Percentiles rank a stretch among this genome's conserved stretches.
Conservation (phyloP, 2,113 vertebrate species). For the Morone chrysops region DNA sequence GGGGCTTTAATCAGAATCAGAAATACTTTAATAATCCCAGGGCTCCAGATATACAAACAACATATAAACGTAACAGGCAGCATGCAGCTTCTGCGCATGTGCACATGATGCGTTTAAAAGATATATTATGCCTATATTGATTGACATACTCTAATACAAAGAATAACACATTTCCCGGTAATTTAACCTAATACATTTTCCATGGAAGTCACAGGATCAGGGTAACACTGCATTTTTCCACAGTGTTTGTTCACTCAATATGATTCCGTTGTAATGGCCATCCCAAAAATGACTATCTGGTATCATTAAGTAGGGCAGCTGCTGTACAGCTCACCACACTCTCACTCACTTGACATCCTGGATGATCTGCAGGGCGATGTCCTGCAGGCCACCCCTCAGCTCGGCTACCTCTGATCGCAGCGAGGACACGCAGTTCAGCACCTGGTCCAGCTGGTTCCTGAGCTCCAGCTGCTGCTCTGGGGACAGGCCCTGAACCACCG, state of each 20-base stretch:
- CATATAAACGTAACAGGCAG: too few species aligned
- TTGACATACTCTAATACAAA: not conserved
- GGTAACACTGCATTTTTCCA: too few species aligned
- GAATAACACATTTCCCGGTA: too few species aligned
- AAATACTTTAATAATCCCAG: too few species aligned
- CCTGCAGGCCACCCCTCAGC: conserved; percentile 87
- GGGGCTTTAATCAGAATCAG: too few species aligned
- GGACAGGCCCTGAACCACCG: conserved; percentile 70
- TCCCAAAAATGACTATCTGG: not conserved
- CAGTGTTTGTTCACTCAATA: not conserved
- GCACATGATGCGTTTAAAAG: too few species aligned
- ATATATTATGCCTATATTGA: not conserved
- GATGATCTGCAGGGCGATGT: conserved; percentile 88
- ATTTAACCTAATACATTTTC: too few species aligned
- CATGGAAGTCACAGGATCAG: not conserved
- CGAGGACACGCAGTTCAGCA: conserved; percentile 85
- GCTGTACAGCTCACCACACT: not conserved
- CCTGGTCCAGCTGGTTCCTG: conserved; percentile 89
- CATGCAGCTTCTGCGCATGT: too few species aligned
- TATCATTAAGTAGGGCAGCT: not conserved
- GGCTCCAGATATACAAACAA: too few species aligned
- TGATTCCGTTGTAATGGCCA: not conserved
- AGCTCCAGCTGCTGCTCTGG: conserved; percentile 86
- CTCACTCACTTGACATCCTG: conserved; percentile 89
- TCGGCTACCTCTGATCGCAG: conserved; percentile 90